These are phyloP conservation scores for Acromyrmex heyeri DNA, from an alignment of 1,140 invertebrate species.

Conservation along the genomic window DNA sequence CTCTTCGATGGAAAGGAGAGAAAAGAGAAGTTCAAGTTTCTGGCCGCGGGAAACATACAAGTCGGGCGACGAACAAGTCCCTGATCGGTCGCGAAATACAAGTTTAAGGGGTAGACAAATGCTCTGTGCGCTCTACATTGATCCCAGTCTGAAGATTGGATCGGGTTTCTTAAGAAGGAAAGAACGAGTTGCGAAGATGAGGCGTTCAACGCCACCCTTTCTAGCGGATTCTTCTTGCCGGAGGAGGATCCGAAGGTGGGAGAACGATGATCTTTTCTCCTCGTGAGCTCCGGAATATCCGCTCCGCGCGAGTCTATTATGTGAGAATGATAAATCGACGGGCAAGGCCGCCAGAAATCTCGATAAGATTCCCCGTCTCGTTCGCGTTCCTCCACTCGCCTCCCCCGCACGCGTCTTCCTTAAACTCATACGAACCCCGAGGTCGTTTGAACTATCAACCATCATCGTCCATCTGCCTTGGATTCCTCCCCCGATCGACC, in stretches of 20 bases:
- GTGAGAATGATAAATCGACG: slow-evolving; percentile 80
- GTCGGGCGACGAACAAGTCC: slow-evolving; percentile 62
- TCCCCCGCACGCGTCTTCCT: slow-evolving; percentile 55
- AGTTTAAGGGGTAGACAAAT: slow-evolving; percentile 84
- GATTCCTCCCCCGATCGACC: slow-evolving; percentile 1
- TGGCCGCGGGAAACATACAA: slow-evolving; percentile 64
- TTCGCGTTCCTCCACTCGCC: background rate
- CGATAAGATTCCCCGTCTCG: slow-evolving; percentile 63
- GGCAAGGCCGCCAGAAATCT: slow-evolving; percentile 73
- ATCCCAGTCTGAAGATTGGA: slow-evolving; percentile 83
- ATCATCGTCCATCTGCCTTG: slow-evolving; percentile 60
- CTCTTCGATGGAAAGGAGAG: slow-evolving; percentile 42
- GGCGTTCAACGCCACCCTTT: slow-evolving; percentile 59
- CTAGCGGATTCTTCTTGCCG: slow-evolving; percentile 32
- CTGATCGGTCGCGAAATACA: slow-evolving; percentile 75
- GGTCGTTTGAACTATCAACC: slow-evolving; percentile 68
- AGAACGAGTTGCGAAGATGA: slow-evolving; percentile 68
- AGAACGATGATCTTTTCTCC: slow-evolving; percentile 51
- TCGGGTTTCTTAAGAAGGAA: slow-evolving; percentile 84
- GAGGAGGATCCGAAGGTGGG: background rate
- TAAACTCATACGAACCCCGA: slow-evolving; percentile 58
- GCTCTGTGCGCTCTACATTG: slow-evolving; percentile 85
- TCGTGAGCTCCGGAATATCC: slow-evolving; percentile 65
- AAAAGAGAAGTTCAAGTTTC: slow-evolving; percentile 77
- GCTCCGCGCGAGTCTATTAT: slow-evolving; percentile 67